Evolutionary conservation across 2,888 invertebrate genomes (phyloP), one percentile per base, ranked within the genome.

Genomic region (Drosophila paramelanica): DNA sequence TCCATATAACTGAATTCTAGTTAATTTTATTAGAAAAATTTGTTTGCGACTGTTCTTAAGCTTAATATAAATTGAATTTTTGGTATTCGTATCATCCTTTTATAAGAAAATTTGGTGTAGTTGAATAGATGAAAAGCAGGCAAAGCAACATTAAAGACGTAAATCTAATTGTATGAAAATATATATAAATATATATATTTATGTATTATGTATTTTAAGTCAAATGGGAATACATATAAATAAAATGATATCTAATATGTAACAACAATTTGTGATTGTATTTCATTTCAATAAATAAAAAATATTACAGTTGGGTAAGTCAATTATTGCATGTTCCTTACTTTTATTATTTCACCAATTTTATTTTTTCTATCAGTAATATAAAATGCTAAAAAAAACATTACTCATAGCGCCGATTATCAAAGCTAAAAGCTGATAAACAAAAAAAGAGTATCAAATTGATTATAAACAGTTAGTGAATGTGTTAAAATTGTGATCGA

Each of bases 161-260:
- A 83, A 83, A 86, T 86, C 71, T 88, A 83, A 83, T 88, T 88
- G 67, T 88, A 88, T 88, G 86, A 71, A 82, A 88, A 68, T 83
- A 73, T 79, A 80, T 84, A 73, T 81, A 36, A 5, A 36, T 33
- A 3, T 11, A 71, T 83, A 73, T 79, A 84, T 81, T 69, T 81
- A 36, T 13, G 13, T 13, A 11, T 36, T 86, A 85, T 75, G 65
- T 87, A 87, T 65, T 70, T 80, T 84, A 84, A 84, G 85, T 76
- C 68, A 81, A 84, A 88, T 73, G 87, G 88, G 85, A 85, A 84
- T 87, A 73, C 67, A 71, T 68, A 85, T 86, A 89, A 86, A 86
- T 89, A 89, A 85, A 88, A 74, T 71, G 73, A 86, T 81, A 86
- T 86, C 69, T 84, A 74, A 84, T 78, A 81, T 81, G 79, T 81